Base-by-base conservation (phyloP, 1,140 invertebrate genomes). In the Aphidius ervi region DNA sequence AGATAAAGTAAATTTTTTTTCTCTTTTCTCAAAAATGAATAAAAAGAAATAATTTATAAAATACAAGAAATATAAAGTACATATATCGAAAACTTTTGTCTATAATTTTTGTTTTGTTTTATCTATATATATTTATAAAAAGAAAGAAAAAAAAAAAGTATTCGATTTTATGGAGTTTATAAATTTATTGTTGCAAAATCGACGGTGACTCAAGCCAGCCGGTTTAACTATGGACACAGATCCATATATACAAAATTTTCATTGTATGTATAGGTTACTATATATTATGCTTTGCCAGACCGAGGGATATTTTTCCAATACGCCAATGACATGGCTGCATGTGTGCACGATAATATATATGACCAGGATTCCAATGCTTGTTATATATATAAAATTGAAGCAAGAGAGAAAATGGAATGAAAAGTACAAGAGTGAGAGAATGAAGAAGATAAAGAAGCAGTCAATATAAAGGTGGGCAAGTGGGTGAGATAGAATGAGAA, bases 101-200 rank as follows among this genome's bases (percentile, higher is more conserved):
- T 46, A 9, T 46, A 46, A 31, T 31, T 31, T 31, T 31, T 31
- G 16, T 31, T 31, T 31, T 31, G 2, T 31, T 3, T 31, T 31
- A 31, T 31, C 23, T 31, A 31, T 31, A 16, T 31, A 16, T 16
- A 16, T 31, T 31, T 31, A 31, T 4, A 31, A 31, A 31, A 31
- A n/a, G n/a, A n/a, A 31, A 31, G 0, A 16, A 16, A 31, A 1
- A 31, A 31, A 31, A 31, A 31, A 31, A 31, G 23, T 31, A 3
- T 16, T 63, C 62, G 62, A 62, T 68, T 68, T 65, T 68, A 68
- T 68, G 58, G 65, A 63, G 50, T 66, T 60, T 52, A 63, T 61
- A 68, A 64, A 68, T 68, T 66, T 66, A 68, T 66, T 63, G 63
- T 62, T 53, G 54, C 54, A 43, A 60, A 60, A 60, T 64, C 53